phyloP scores from a whole-genome alignment of 2,888 invertebrate species.

The Carterocephalus palaemon region DNA sequence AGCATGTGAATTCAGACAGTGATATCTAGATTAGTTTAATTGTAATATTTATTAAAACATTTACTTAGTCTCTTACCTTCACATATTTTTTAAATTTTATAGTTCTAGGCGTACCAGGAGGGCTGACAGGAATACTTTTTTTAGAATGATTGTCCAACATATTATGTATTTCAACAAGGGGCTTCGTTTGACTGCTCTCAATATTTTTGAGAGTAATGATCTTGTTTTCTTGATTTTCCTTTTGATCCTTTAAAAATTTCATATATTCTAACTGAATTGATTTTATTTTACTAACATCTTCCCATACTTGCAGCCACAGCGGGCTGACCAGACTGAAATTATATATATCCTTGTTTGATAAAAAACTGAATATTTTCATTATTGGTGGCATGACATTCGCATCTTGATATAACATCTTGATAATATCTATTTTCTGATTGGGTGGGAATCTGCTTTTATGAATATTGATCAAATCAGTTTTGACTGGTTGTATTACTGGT shows the following conservation, averaged over 20 bases:
- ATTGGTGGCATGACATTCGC: constrained; percentile 51
- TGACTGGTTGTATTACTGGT: constrained; percentile 36
- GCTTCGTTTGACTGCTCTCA: constrained; percentile 39
- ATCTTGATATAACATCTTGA: constrained; percentile 52
- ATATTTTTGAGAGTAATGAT: constrained; percentile 38
- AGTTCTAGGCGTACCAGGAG: constrained; percentile 63
- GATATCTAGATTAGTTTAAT: neutral
- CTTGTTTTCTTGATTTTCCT: constrained; percentile 63
- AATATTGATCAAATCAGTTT: constrained; percentile 36
- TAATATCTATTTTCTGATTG: constrained; percentile 64
- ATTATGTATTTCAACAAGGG: constrained; percentile 61
- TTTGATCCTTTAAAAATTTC: constrained; percentile 48
- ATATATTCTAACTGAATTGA: constrained; percentile 49
- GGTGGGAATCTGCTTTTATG: constrained; percentile 50
- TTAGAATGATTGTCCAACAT: constrained; percentile 39
- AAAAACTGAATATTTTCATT: constrained; percentile 55
- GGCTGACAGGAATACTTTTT: constrained; percentile 42
- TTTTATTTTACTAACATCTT: constrained; percentile 46
- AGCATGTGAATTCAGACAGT: too few relatives aligned
- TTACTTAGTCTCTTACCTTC: constrained; percentile 46
- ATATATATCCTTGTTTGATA: constrained; percentile 61
- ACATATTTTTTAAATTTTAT: constrained; percentile 61
- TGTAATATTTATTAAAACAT: neutral
- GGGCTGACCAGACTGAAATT: constrained; percentile 63
- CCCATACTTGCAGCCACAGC: constrained; percentile 58